Evolutionary conservation across 2,797 vertebrate species (phyloP).

Genomic region (Mionectes olivaceus): DNA sequence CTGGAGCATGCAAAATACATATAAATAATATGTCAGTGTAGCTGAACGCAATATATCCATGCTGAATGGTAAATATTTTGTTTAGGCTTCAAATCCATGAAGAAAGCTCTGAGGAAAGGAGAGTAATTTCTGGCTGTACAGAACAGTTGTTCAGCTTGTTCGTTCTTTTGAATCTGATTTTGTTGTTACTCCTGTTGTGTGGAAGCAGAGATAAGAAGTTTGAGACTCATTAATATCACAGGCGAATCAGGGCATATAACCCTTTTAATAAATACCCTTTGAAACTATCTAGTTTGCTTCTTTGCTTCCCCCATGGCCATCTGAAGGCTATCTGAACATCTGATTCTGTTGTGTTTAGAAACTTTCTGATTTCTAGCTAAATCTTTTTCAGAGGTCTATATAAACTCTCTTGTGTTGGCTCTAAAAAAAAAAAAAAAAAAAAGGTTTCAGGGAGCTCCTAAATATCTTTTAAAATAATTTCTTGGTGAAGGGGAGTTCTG

Average conservation of each 20-base stretch:
- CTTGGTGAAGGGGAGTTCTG: background rate
- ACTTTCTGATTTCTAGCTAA: background rate
- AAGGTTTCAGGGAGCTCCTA: background rate
- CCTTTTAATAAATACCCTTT: background rate
- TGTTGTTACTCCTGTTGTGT: background rate
- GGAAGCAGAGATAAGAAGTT: background rate
- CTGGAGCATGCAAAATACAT: constrained; percentile 57
- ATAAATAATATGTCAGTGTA: constrained; percentile 56
- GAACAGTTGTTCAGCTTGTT: constrained; percentile 22
- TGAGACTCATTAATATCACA: background rate
- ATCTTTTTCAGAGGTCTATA: background rate
- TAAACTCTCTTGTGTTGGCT: background rate
- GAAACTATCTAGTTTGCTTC: background rate
- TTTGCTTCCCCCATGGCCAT: background rate
- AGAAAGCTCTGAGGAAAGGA: constrained; percentile 1
- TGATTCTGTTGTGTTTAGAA: background rate
- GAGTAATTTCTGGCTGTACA: background rate
- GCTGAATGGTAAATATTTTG: constrained; percentile 12
- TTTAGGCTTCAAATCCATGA: constrained; percentile 33
- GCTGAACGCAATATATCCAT: constrained; percentile 43
- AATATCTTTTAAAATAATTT: constrained; percentile 5
- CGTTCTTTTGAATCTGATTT: background rate
- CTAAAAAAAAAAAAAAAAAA: background rate
- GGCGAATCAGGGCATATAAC: background rate
- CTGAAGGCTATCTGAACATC: background rate